These are phyloP conservation scores for Stenodera caucasica DNA, from an alignment of 2,888 invertebrate species.

Conservation along the genomic window DNA sequence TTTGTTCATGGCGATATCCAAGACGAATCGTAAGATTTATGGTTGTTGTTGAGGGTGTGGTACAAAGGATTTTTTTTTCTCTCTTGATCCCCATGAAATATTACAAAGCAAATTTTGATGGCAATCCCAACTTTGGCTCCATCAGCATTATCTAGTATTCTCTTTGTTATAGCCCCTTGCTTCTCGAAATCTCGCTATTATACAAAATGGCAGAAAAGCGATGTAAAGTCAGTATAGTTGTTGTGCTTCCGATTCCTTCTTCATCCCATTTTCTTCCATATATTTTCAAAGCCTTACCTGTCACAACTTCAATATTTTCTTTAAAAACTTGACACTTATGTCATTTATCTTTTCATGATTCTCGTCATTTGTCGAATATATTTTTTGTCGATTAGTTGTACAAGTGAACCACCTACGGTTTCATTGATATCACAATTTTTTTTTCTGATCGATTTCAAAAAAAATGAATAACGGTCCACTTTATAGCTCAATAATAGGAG, in stretches of 20 bases:
- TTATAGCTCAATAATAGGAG: no score
- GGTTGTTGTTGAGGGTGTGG: neutral
- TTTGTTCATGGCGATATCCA: neutral
- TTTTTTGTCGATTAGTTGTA: no score
- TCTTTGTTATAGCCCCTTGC: slow-evolving; percentile 26
- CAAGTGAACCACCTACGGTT: no score
- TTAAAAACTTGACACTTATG: slow-evolving; percentile 11
- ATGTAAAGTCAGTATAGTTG: slow-evolving; percentile 11
- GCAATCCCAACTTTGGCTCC: slow-evolving; percentile 21
- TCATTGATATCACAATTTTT: no score
- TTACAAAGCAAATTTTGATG: slow-evolving; percentile 24
- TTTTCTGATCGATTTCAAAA: no score
- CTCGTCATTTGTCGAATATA: slow-evolving; percentile 18
- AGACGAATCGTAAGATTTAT: neutral
- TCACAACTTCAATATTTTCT: no score
- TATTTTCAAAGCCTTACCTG: slow-evolving; percentile 17
- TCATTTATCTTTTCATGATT: slow-evolving; percentile 13
- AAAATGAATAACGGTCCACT: no score
- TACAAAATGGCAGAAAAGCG: slow-evolving; percentile 24
- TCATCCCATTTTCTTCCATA: slow-evolving; percentile 20
- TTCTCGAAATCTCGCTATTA: slow-evolving; percentile 25
- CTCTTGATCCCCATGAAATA: slow-evolving; percentile 11
- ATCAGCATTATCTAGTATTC: slow-evolving; percentile 29
- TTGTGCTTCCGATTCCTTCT: slow-evolving; percentile 14
- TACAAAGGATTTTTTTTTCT: slow-evolving; percentile 11